phyloP scores from a whole-genome alignment of 2,888 invertebrate species.

The Troides helena region DNA sequence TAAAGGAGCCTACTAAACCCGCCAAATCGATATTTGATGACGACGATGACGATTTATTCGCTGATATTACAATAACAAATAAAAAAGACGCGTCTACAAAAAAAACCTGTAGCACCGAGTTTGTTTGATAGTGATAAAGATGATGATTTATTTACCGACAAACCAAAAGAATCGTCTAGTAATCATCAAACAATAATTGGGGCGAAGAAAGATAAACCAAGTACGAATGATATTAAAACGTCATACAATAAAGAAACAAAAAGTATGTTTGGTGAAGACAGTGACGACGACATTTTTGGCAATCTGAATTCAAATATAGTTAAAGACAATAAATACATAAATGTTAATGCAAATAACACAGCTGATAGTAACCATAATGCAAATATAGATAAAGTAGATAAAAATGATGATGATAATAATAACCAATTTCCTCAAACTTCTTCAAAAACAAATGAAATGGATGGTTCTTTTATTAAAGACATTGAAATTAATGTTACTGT shows the following conservation, averaged over 20 bases:
- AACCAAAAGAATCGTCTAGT: slow-evolving; percentile 9
- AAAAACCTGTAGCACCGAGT: slow-evolving; percentile 35
- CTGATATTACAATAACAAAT: slow-evolving; percentile 47
- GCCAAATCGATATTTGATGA: slow-evolving; percentile 62
- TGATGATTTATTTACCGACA: slow-evolving; percentile 37
- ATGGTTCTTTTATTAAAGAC: background rate
- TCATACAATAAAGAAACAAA: slow-evolving; percentile 22
- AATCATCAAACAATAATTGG: background rate
- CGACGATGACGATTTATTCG: slow-evolving; percentile 61
- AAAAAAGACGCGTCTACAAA: slow-evolving; percentile 30
- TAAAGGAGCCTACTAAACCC: slow-evolving; percentile 39
- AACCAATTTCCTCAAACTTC: slow-evolving; percentile 14
- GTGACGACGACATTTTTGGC: slow-evolving; percentile 52
- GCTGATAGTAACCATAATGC: background rate
- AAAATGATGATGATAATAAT: slow-evolving; percentile 21
- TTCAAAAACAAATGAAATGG: background rate
- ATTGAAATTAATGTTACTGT: slow-evolving; percentile 17
- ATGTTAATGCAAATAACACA: slow-evolving; percentile 5
- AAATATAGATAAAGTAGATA: background rate
- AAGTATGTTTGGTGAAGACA: slow-evolving; percentile 46
- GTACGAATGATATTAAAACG: slow-evolving; percentile 1
- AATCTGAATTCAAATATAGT: slow-evolving; percentile 31
- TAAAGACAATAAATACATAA: slow-evolving; percentile 20
- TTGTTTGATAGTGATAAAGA: slow-evolving; percentile 52
- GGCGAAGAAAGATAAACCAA: slow-evolving; percentile 4